Evolutionary conservation across 2,888 invertebrate genomes (phyloP), one percentile per base, ranked within the genome.

Genomic region (Leptinotarsa juncta): DNA sequence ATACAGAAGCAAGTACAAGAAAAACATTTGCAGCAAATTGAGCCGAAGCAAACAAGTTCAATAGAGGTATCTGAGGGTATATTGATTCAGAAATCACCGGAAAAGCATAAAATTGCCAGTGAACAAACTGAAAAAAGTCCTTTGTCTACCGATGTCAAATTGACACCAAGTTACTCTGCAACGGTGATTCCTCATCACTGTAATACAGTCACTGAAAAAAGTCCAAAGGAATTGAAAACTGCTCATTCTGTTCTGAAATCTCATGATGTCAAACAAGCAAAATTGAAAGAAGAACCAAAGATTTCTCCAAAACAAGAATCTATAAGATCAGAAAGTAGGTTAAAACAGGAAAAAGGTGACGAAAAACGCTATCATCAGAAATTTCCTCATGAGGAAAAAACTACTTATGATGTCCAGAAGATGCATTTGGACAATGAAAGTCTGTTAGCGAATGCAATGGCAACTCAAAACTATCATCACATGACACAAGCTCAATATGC

Each of bases 391-490:
- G 82, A 84, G 62, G 84, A 84, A 67, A 86, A 86, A 76, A 80
- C 80, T 7, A 77, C 80, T 5, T 86, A 85, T 71, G 84, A 86
- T 26, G 80, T 85, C 16, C 84, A 85, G 16, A 87, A 86, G 77
- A 83, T 85, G 66, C 82, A 84, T 57, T 81, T 85, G 79, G 87
- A 87, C 68, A 85, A 81, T 79, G 90, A 90, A 77, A 90, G 90
- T 75, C 81, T 91, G 48, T 87, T 91, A 18, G 89, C 91, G 0
- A 91, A 91, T 82, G 89, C 92, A 0, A 93, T 93, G 86, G 92
- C 93, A 81, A 90, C 93, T 69, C 92, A 93, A 71, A 83, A 83
- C 1, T 93, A 93, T 83, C 93, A 93, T 82, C 92, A 92, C 82
- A 90, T 92, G 66, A 81, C 81, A 65, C 85, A 84, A 69, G 85